Evolutionary conservation across 2,797 vertebrate genomes (phyloP), one percentile per base, ranked within the genome.

Genomic region (Mormyrops boulengeri): DNA sequence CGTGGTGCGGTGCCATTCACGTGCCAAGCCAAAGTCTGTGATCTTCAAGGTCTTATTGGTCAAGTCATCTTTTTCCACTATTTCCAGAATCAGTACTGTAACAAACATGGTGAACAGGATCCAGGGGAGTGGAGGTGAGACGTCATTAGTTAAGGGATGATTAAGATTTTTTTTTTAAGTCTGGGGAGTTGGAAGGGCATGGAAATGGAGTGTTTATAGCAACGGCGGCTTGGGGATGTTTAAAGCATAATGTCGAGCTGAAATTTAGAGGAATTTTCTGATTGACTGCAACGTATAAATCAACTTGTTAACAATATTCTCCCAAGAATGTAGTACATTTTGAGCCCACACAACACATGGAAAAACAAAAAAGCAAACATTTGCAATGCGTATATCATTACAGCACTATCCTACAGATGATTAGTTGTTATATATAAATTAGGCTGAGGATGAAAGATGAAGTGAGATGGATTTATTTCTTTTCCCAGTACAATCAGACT

Each of bases 41-140:
- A 99, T 99, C 97, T 99, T 99, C 95, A 99, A 92, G 19, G 97
- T 97, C 96, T 99, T 99, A 96, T 98, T 97, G 95, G 95, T 97
- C 92, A 99, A 95, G 95, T 98, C 97, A 90, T 97, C 97, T 91
- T 98, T 98, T 95, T 99, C 98, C 55, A 99, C 96, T 92, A 96
- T 95, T 95, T 99, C 98, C 14, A 98, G 96, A 94, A 99, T 97
- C 91, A 99, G 92, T 95, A 99, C 98, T 99, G 92, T 89, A 92
- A 93, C 0, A 87, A 85, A n/a, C 30, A 2, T 89, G 92, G 92
- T 6, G 89, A 89, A 17, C 47, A 7, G 90, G 34, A 69, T 82
- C 50, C 85, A 82, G 47, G 30, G 49, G 88, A 2, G 49, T 41
- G 50, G 53, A 50, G 19, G 47, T 12, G 88, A 57, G 62, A 50